A percentile compares a stretch with the other conserved stretches of the same genome.
phyloP scores from a whole-genome alignment of 64 coral and sea anemone genomes.

The Actinia equina region DNA sequence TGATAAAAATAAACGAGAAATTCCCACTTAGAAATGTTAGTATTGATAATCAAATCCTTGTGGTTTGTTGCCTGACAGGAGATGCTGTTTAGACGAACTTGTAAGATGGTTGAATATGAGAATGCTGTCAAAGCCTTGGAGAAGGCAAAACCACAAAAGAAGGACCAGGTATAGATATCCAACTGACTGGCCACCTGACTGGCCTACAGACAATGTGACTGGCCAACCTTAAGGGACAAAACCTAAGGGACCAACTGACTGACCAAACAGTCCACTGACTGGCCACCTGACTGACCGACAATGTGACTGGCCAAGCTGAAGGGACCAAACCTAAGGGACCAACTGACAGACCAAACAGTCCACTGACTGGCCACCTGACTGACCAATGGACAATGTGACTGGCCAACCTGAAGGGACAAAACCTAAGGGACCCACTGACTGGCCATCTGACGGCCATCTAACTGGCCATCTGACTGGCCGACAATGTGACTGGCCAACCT shows the following conservation, averaged over 20 bases:
- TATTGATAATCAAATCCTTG: background rate
- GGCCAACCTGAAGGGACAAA: too few species aligned
- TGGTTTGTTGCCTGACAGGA: constrained; percentile 37
- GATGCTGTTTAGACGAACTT: constrained; percentile 90
- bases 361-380: too few species aligned
- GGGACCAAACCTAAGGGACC: background rate
- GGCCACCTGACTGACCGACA: background rate
- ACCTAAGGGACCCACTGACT: too few species aligned
- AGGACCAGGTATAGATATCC: constrained; percentile 51
- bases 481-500: background rate
- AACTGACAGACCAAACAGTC: background rate
- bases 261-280: background rate
- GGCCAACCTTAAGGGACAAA: too few species aligned
- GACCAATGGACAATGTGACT: too few species aligned
- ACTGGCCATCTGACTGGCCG: background rate
- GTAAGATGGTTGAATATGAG: constrained; percentile 90
- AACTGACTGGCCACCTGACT: background rate
- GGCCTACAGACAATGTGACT: background rate
- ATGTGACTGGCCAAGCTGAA: too few species aligned
- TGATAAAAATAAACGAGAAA: too few species aligned
- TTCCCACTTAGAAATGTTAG: background rate
- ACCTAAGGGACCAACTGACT: background rate
- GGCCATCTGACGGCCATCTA: too few species aligned
- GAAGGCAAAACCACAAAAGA: constrained; percentile 95
- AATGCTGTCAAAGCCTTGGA: constrained; percentile 81